These are phyloP conservation scores for Parotia lawesii DNA, from an alignment of 2,113 vertebrate genomes.

Conservation along the genomic window DNA sequence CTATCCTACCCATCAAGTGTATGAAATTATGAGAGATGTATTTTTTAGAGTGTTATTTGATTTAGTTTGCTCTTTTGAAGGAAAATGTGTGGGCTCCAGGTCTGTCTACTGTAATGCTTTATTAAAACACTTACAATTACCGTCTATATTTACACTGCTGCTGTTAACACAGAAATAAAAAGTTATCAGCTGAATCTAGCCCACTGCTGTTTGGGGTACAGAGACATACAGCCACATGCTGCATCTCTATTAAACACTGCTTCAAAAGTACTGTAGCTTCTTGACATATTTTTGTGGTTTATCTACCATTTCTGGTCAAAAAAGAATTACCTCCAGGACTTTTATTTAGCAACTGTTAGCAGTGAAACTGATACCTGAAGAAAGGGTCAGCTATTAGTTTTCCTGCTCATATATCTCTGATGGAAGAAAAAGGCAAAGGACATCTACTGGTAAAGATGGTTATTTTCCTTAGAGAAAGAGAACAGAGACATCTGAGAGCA, in stretches of 20 bases:
- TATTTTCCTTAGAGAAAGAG: background rate
- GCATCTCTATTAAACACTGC: background rate
- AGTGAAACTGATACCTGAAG: background rate
- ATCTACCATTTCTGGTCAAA: background rate
- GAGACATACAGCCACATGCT: background rate
- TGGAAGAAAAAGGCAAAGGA: background rate
- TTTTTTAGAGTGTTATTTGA: background rate
- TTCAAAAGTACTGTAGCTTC: background rate
- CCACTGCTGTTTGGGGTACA: background rate
- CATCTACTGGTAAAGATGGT: background rate
- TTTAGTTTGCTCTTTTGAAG: background rate
- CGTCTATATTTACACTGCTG: background rate
- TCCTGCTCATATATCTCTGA: background rate
- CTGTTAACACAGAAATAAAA: background rate
- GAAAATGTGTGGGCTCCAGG: background rate
- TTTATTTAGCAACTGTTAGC: background rate
- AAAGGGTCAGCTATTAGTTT: background rate
- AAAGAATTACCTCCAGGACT: background rate
- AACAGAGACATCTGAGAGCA: background rate
- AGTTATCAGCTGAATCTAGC: background rate
- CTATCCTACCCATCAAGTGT: background rate
- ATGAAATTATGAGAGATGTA: background rate
- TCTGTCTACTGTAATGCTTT: background rate
- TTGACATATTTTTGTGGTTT: background rate
- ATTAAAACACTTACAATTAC: background rate